Conservation (phyloP, 2,797 vertebrate species). For the Avahi laniger region DNA sequence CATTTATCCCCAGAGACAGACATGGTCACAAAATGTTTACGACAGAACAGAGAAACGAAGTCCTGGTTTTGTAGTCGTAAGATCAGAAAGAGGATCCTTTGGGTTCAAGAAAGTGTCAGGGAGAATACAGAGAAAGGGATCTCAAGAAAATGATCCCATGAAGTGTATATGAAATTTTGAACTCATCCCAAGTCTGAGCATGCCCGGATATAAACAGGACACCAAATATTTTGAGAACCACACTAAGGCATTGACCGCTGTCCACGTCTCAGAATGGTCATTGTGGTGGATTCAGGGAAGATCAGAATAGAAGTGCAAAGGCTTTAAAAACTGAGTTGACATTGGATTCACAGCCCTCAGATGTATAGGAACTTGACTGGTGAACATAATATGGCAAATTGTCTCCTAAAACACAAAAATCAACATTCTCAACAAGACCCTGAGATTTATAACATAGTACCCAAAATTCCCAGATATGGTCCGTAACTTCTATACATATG, state of each 20-base stretch:
- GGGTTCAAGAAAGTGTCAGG: background rate
- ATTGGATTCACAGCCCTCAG: background rate
- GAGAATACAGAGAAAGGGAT: background rate
- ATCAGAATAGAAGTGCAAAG: background rate
- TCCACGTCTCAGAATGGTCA: background rate
- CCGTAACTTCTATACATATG: background rate
- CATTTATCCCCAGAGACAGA: background rate
- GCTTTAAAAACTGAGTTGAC: background rate
- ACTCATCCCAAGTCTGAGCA: background rate
- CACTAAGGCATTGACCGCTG: background rate
- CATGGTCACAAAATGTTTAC: background rate
- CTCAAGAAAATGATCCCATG: background rate
- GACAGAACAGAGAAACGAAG: background rate
- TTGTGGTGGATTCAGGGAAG: rapidly evolving
- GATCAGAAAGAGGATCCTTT: background rate
- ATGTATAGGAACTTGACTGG: background rate
- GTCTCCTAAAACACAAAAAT: background rate
- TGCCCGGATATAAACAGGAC: background rate
- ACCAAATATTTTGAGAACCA: background rate
- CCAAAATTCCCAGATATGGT: background rate
- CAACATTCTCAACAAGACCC: background rate
- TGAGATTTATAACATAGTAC: background rate
- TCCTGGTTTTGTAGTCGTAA: background rate
- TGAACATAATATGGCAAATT: rapidly evolving
- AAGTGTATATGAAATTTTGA: background rate